These are phyloP conservation scores for Acleris emargana DNA, from an alignment of 2,888 invertebrate species.

Conservation along the genomic window DNA sequence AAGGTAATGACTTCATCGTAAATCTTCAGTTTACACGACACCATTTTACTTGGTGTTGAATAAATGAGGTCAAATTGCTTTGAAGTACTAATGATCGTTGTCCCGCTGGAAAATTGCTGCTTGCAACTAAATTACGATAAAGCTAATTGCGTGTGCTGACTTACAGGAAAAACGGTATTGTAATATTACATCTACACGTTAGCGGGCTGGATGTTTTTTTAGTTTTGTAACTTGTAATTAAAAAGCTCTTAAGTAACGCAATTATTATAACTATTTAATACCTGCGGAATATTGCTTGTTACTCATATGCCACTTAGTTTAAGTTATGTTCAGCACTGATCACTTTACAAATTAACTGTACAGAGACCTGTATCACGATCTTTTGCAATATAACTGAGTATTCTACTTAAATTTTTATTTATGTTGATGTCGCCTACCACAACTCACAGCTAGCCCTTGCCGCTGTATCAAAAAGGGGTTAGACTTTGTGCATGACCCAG, in stretches of 20 bases:
- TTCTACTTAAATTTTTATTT: no score
- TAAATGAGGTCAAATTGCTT: conserved; percentile 75
- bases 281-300: no score
- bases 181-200: neutral
- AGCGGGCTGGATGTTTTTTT: neutral
- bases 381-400: no score
- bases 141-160: conserved; percentile 27
- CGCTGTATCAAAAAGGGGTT: no score
- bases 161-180: conserved; percentile 3
- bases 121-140: conserved; percentile 30
- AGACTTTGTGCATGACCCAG: no score
- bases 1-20: conserved; percentile 83
- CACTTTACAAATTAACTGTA: neutral
- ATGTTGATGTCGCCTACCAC: no score
- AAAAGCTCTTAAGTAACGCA: no score
- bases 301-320: no score
- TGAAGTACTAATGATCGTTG: conserved; percentile 65
- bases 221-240: neutral
- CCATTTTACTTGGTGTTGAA: conserved; percentile 77
- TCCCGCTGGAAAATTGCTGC: conserved; percentile 45
- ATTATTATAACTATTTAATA: no score
- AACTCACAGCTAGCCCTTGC: no score
- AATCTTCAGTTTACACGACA: conserved; percentile 79
- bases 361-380: no score
- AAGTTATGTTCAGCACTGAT: neutral